Percentiles rank a stretch among this genome's conserved stretches.
Evolutionary conservation across 1,140 invertebrate genomes (phyloP).

Genomic region (Drosophila truncata): DNA sequence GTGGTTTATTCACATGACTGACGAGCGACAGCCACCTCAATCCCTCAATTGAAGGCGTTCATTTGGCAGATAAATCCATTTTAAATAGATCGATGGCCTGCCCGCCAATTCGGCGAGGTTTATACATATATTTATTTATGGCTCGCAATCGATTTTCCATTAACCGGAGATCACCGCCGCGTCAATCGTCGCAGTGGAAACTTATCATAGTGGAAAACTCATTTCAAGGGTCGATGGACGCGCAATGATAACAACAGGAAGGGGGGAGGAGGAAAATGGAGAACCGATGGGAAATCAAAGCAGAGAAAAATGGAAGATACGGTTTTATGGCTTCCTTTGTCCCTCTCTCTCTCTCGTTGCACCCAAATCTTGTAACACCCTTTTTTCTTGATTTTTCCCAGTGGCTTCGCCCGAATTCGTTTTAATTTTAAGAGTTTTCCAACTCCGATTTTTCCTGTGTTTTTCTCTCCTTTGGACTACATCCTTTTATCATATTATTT

Average conservation of each 20-base stretch:
- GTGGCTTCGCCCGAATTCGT: background rate
- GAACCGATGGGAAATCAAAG: constrained; percentile 24
- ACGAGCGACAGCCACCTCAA: constrained; percentile 1
- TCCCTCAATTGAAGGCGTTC: background rate
- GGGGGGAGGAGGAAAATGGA: background rate
- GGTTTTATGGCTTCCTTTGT: constrained; percentile 30
- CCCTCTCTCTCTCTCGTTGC: background rate
- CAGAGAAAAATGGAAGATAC: constrained; percentile 30
- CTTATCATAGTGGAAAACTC: constrained; percentile 32
- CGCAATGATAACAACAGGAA: constrained; percentile 38
- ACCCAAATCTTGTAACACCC: constrained; percentile 10
- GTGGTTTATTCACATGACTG: constrained; percentile 5
- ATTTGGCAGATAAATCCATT: constrained; percentile 31
- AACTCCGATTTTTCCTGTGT: background rate
- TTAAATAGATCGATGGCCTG: constrained; percentile 20
- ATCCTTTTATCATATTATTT: background rate
- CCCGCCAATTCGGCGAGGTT: background rate
- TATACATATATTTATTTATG: background rate
- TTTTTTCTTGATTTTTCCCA: background rate
- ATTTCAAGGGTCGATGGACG: constrained; percentile 40
- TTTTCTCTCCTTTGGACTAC: background rate
- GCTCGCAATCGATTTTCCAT: constrained; percentile 9
- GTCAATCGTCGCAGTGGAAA: constrained; percentile 27
- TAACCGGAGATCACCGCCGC: constrained; percentile 10
- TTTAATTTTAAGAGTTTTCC: background rate